Percentiles rank a stretch among this genome's conserved stretches.
phyloP scores from a whole-genome alignment of 2,888 invertebrate species.

The Zele albiditarsus region DNA sequence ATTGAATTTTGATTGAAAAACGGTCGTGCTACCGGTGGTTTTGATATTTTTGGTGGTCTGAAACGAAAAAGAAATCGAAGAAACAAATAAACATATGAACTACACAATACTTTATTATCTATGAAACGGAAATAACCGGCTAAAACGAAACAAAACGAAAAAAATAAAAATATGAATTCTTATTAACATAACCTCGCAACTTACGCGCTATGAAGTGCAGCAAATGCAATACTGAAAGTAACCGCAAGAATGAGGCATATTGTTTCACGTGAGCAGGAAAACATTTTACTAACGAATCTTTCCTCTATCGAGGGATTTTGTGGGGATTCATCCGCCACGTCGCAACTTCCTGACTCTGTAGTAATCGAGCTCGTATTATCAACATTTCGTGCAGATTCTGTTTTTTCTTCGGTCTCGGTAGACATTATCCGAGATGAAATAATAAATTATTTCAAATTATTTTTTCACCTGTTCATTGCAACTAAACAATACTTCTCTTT shows the following conservation, averaged over 20 bases:
- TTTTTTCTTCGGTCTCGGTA: constrained; percentile 58
- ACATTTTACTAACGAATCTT: constrained; percentile 72
- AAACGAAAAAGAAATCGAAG: constrained; percentile 28
- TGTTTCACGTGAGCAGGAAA: constrained; percentile 79
- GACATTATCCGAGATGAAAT: constrained; percentile 64
- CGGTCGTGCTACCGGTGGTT: constrained; percentile 78
- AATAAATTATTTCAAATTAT: background rate
- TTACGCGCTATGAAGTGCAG: constrained; percentile 83
- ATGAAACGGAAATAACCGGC: background rate
- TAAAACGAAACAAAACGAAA: constrained; percentile 18
- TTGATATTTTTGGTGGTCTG: constrained; percentile 77
- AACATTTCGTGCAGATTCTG: constrained; percentile 64
- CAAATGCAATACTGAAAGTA: constrained; percentile 78
- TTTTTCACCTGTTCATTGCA: background rate
- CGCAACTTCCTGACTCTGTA: constrained; percentile 59
- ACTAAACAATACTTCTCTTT: too few relatives aligned
- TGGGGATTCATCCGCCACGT: constrained; percentile 63
- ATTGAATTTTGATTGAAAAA: constrained; percentile 82
- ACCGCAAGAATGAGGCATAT: constrained; percentile 79
- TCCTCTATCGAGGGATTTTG: constrained; percentile 60
- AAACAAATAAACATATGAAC: background rate
- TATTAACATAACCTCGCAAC: constrained; percentile 64
- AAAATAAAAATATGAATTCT: background rate
- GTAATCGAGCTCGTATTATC: constrained; percentile 58
- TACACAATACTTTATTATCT: background rate